Evolutionary conservation across 2,113 vertebrate species (phyloP).

Genomic region (Nothoprocta perdicaria): DNA sequence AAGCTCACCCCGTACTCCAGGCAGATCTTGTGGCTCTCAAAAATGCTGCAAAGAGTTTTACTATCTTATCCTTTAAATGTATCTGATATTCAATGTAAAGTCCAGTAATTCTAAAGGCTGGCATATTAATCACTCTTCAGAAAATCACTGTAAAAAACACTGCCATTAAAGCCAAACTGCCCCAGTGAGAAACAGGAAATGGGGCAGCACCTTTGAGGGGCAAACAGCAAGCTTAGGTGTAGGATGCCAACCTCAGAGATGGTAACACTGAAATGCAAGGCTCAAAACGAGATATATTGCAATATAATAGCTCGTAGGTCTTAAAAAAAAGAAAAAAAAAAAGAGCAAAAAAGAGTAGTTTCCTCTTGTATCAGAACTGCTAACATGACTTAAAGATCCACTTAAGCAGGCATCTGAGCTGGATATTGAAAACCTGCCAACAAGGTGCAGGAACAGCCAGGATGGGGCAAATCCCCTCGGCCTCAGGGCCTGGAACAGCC

Average conservation of each 20-base stretch:
- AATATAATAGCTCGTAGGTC: not conserved
- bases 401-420: rapidly evolving
- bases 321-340: not conserved
- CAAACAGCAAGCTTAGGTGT: not conserved
- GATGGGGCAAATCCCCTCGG: rapidly evolving
- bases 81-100: not conserved
- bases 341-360: not conserved
- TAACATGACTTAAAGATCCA: rapidly evolving
- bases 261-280: not conserved
- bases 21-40: not conserved
- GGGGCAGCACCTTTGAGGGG: not conserved
- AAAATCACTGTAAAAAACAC: not conserved
- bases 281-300: not conserved
- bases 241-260: not conserved
- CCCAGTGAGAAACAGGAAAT: constrained; percentile 59
- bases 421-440: too few relatives aligned
- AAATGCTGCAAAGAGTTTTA: not conserved
- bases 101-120: not conserved
- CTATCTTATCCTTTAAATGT: not conserved
- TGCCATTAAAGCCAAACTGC: not conserved
- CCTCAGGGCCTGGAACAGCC: rapidly evolving
- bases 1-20: not conserved
- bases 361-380: not conserved
- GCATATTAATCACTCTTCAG: not conserved
- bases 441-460: rapidly evolving